A percentile compares a stretch with the other conserved stretches of the same genome.
Conservation (phyloP, 1,140 invertebrate species). For the Dendroctonus valens region DNA sequence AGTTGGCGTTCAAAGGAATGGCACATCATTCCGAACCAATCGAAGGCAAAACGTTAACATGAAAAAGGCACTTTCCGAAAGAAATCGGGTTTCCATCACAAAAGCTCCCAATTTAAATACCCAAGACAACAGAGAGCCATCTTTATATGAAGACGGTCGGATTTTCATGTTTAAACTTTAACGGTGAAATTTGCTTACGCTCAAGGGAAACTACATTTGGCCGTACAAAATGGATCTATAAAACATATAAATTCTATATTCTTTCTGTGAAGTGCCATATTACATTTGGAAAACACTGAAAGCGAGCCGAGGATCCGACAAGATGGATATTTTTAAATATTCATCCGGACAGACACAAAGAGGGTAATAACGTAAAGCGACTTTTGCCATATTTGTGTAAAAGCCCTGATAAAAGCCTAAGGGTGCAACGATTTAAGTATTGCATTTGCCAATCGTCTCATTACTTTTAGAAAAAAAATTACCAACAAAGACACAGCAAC, state of each 20-base stretch:
- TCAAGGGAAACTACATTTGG: conserved; percentile 39
- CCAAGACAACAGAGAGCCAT: conserved; percentile 2
- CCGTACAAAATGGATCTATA: conserved; percentile 39
- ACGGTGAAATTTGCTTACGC: conserved; percentile 35
- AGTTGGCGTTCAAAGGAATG: too few species aligned
- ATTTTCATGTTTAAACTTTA: conserved; percentile 34
- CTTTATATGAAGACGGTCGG: conserved; percentile 25
- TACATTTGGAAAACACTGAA: conserved; percentile 38
- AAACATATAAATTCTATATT: conserved; percentile 45
- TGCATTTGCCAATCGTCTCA: too few species aligned
- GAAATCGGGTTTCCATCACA: conserved; percentile 24
- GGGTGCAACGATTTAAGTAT: conserved; percentile 11
- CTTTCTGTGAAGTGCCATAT: conserved; percentile 44
- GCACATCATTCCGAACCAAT: too few species aligned
- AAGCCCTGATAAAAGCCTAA: conserved; percentile 10
- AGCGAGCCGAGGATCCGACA: conserved; percentile 42
- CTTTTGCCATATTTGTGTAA: conserved; percentile 46
- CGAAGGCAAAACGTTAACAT: too few species aligned
- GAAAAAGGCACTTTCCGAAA: background rate
- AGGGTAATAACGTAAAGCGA: conserved; percentile 50
- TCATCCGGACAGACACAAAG: conserved; percentile 49
- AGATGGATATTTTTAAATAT: conserved; percentile 47
- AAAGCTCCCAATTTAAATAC: conserved; percentile 29
- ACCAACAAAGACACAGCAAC: background rate
- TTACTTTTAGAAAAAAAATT: background rate